A percentile compares a stretch with the other conserved stretches of the same genome.
Evolutionary conservation across 2,888 invertebrate species (phyloP).

Genomic region (Autographa pulchrina): DNA sequence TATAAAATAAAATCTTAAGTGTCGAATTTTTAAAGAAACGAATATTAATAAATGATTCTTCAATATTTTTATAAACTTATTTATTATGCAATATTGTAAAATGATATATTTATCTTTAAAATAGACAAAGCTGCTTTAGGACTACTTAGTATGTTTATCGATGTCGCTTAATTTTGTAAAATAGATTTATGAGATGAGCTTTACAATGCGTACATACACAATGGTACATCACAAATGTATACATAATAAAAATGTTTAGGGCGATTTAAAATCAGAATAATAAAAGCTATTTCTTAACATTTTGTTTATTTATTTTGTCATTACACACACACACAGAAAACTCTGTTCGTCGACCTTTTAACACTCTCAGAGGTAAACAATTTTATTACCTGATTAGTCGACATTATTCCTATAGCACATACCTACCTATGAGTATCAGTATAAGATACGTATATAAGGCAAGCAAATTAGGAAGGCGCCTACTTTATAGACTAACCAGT

Average conservation of each 20-base stretch:
- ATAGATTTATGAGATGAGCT: not conserved
- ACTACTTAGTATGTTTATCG: not conserved
- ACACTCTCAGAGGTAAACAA: too few species aligned
- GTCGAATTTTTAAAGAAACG: slow-evolving; percentile 20
- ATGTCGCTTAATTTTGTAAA: not conserved
- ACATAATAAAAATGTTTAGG: not conserved
- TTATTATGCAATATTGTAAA: slow-evolving; percentile 13
- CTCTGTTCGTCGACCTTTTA: not conserved
- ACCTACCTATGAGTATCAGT: too few species aligned
- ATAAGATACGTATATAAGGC: too few species aligned
- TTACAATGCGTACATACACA: slow-evolving; percentile 4
- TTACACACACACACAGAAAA: not conserved
- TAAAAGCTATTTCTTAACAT: slow-evolving; percentile 1
- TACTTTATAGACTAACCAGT: not conserved
- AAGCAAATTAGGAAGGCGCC: too few species aligned
- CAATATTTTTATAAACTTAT: slow-evolving; percentile 11
- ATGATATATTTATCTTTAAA: slow-evolving; percentile 1
- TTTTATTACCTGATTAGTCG: too few species aligned
- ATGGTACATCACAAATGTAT: slow-evolving; percentile 7
- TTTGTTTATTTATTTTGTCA: not conserved
- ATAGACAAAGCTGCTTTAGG: not conserved
- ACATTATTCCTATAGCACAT: too few species aligned
- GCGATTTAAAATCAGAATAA: slow-evolving; percentile 1
- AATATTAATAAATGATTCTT: slow-evolving; percentile 23
- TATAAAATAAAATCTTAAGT: slow-evolving; percentile 30